These are phyloP conservation scores for Trichosurus vulpecula DNA, from an alignment of 2,797 vertebrate genomes.

Conservation along the genomic window DNA sequence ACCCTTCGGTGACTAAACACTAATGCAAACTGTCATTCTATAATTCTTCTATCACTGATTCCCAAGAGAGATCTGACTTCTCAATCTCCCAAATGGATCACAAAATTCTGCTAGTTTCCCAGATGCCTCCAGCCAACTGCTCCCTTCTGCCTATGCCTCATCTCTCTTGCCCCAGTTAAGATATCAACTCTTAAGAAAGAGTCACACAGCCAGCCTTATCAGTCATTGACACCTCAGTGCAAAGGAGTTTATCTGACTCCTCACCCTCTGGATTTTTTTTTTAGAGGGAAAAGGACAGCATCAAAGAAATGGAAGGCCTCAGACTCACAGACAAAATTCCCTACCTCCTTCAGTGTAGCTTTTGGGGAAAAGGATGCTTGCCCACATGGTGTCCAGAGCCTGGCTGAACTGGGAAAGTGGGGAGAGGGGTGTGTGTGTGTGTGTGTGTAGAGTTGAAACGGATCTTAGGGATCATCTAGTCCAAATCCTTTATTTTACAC, in stretches of 20 bases:
- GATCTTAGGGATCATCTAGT: not conserved
- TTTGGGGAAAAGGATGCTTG: not conserved
- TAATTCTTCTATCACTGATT: not conserved
- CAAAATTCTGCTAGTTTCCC: not conserved
- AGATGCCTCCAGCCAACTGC: not conserved
- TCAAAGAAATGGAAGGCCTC: not conserved
- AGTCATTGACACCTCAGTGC: not conserved
- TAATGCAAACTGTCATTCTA: not conserved
- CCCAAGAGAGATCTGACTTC: not conserved
- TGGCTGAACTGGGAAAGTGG: not conserved
- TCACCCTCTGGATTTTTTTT: not conserved
- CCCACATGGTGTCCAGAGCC: not conserved
- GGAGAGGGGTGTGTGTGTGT: not conserved
- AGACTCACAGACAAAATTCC: not conserved
- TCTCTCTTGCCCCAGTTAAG: not conserved
- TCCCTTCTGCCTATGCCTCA: not conserved
- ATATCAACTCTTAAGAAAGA: not conserved
- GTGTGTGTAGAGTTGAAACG: not conserved
- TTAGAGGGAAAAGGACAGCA: not conserved
- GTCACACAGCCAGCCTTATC: not conserved
- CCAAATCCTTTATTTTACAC: not conserved
- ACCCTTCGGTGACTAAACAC: not conserved
- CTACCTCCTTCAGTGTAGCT: not conserved
- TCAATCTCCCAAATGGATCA: not conserved
- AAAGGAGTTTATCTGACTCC: not conserved